Base-by-base conservation (phyloP, 2,113 vertebrate species). In the Coptodon rendalli region DNA sequence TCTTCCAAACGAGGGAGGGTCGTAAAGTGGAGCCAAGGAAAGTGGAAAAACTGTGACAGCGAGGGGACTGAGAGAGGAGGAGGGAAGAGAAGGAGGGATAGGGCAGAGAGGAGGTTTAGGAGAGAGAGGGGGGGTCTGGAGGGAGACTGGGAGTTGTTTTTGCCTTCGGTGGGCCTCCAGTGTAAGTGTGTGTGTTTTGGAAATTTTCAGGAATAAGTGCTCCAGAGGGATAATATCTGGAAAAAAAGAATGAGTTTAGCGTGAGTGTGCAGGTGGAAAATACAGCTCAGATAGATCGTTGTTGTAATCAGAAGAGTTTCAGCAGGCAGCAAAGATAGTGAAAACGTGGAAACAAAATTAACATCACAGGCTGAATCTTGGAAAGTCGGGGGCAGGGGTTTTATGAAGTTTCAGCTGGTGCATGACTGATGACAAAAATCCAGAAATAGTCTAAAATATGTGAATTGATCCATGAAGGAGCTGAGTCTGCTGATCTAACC, bases 21-120 rank as follows among this genome's bases (percentile, higher is more conserved):
- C 89, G 83, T 14, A 83, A 85, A 85, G 88, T n/a, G 38, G 7
- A 86, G 86, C 82, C 85, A 80, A 52, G 24, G 56, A 88, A 68
- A 79, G 9, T 88, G 91, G 92, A 94, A 93, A 93, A 92, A 87
- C 19, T 78, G 87, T 91, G 92, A 93, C 91, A 91, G 87, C 24
- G 83, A 45, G 80, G 87, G 82, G 90, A 90, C 86, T n/a, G 84
- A 17, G 14, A 38, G 76, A 6, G 83, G 78, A 81, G 85, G 92
- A 68, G 78, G 48, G 43, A n/a, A 22, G 17, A 50, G 83, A 19
- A 78, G 34, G 56, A 71, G 57, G 27, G 81, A 81, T 50, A 79
- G 45, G 29, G 50, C 19, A 52, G 8, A 61, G 36, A 76, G 56
- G 48, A 78, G 81, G 13, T 66, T 27, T 24, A 9, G 73, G 66